These are phyloP conservation scores for Nemotelus pantherinus DNA, from an alignment of 2,888 invertebrate genomes.

Conservation along the genomic window DNA sequence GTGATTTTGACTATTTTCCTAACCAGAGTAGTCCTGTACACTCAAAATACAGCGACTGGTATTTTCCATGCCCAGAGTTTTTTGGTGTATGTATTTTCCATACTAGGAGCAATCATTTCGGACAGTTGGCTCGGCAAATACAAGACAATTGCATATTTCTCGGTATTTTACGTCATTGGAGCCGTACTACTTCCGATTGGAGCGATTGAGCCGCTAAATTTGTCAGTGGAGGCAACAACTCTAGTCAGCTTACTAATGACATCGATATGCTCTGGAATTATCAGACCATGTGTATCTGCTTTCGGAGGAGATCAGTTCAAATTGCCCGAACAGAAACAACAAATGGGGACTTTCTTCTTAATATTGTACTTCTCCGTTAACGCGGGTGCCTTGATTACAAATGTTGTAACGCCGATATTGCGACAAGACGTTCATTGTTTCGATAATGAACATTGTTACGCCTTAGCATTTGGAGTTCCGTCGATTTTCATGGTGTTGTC, in stretches of 20 bases:
- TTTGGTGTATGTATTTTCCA: constrained; percentile 79
- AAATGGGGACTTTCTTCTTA: constrained; percentile 78
- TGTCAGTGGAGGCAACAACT: constrained; percentile 68
- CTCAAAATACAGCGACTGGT: constrained; percentile 74
- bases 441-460: constrained; percentile 74
- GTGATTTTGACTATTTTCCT: constrained; percentile 82
- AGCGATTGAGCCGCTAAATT: constrained; percentile 67
- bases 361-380: constrained; percentile 77
- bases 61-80: constrained; percentile 79
- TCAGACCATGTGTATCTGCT: constrained; percentile 83
- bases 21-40: constrained; percentile 71
- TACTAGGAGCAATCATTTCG: constrained; percentile 81
- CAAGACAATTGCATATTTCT: constrained; percentile 77
- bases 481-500: constrained; percentile 76
- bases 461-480: constrained; percentile 80
- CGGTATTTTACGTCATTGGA: constrained; percentile 76
- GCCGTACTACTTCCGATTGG: constrained; percentile 72
- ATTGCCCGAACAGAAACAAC: constrained; percentile 71
- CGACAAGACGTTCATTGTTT: constrained; percentile 75
- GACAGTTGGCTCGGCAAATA: constrained; percentile 84
- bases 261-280: constrained; percentile 81
- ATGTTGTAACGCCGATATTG: constrained; percentile 77
- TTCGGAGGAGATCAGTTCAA: constrained; percentile 85
- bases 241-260: constrained; percentile 75
- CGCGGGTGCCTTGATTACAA: constrained; percentile 77